phyloP scores from a whole-genome alignment of 1,140 invertebrate species.

The Pachyrhynchus sulphureomaculatus region DNA sequence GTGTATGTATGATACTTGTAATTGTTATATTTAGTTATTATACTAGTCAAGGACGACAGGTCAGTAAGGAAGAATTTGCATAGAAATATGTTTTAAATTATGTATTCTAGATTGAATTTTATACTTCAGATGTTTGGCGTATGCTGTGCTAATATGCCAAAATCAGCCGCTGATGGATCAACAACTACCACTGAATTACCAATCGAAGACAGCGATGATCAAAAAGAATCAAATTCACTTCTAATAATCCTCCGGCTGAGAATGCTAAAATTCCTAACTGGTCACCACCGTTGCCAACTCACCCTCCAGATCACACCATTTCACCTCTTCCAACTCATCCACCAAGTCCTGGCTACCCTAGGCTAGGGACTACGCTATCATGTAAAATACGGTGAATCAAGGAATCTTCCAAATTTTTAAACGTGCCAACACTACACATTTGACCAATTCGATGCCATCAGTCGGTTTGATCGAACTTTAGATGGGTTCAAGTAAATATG shows the following conservation, averaged over 20 bases:
- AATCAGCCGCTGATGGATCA: conserved; percentile 17
- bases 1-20: conserved; percentile 79
- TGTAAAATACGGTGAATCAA: too few relatives aligned
- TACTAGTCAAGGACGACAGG: conserved; percentile 64
- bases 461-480: too few relatives aligned
- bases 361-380: conserved; percentile 19
- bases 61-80: conserved; percentile 38
- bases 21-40: too few relatives aligned
- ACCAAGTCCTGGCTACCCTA: conserved; percentile 53
- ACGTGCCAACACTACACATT: too few relatives aligned
- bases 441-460: too few relatives aligned
- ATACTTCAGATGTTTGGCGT: conserved; percentile 67
- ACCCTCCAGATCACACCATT: conserved; percentile 75
- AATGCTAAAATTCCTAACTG: conserved; percentile 33
- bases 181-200: conserved; percentile 29
- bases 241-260: conserved; percentile 1
- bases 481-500: too few relatives aligned
- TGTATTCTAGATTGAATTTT: too few relatives aligned
- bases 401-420: too few relatives aligned
- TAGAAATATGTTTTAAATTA: too few relatives aligned
- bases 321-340: conserved; percentile 71
- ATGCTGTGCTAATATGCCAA: conserved; percentile 66
- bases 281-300: conserved; percentile 65
- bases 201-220: conserved; percentile 30
- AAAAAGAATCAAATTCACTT: conserved; percentile 8